Conservation (phyloP, 2,113 vertebrate species). For the Melanocharis versteri region DNA sequence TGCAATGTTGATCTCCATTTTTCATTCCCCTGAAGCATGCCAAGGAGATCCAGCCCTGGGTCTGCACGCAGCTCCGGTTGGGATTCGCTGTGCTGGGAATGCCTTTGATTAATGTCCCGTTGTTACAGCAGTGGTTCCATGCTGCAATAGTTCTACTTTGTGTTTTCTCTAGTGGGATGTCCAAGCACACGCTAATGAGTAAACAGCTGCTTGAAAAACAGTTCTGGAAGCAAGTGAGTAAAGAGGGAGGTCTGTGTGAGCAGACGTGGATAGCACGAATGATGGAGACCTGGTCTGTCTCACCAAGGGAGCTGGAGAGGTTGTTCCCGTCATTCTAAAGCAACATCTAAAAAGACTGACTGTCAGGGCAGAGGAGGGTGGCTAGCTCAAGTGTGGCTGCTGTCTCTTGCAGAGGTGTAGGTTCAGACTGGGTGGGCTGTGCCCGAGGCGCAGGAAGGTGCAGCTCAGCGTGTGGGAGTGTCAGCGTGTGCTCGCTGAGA, state of each 20-base stretch:
- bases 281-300: neutral
- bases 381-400: neutral
- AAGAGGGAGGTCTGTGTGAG: neutral
- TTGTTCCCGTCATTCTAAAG: neutral
- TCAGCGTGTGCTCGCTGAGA: neutral
- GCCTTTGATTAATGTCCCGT: accelerated
- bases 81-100: neutral
- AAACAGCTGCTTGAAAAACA: neutral
- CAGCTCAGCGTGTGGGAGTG: neutral
- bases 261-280: accelerated
- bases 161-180: neutral
- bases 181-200: neutral
- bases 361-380: neutral
- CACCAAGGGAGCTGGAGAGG: neutral
- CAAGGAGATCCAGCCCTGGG: neutral
- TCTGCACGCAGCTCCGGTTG: neutral
- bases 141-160: neutral
- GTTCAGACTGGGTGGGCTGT: neutral
- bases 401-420: neutral
- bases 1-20: conserved; percentile 28
- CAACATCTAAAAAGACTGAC: neutral
- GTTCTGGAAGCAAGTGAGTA: neutral
- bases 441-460: neutral
- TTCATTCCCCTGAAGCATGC: neutral
- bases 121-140: neutral